Evolutionary conservation across 2,113 vertebrate genomes (phyloP), one percentile per base, ranked within the genome.

Genomic region (Strigops habroptila): DNA sequence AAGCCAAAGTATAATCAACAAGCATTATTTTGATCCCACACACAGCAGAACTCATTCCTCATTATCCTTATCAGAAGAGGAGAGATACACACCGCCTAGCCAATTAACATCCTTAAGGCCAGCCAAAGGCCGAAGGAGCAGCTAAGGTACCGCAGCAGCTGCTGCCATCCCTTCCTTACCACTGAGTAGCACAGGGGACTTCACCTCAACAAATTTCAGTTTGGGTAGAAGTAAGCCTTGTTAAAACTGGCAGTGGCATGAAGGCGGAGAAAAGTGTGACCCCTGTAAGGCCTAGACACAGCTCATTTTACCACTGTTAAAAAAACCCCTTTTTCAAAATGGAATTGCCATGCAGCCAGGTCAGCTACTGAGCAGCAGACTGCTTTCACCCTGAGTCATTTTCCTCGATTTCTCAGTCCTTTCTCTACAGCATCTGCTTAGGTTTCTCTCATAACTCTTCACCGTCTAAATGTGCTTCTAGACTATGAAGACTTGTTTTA

Each of bases 1-100:
- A 83, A 90, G 59, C 53, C 49, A 5, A 59, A 88, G 30, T 84
- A 78, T 51, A 95, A 83, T 35, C 43, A 75, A 75, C 73, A 89
- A 89, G 65, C 57, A 89, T 68, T 91, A 82, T 81, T 95, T 52
- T 91, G 77, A 93, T 95, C 64, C 75, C 3, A 4, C 52, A 43
- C 51, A 39, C 30, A 88, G 62, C 49, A 86, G 81, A 92, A 75
- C 52, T 91, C 74, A 68, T 52, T 94, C 82, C 89, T 95, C 77
- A 51, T 91, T 89, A 88, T 60, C 48, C 73, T 86, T 84, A 95
- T 82, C 81, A 86, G 43, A 82, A 37, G 25, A 53, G 30, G 77
- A 57, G 48, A 86, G 71, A 60, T 31, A 60, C 23, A 82, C 53
- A 18, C 24, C 27, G 27, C 52, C 74, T 53, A 75, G 73, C 73